phyloP scores from a whole-genome alignment of 2,888 invertebrate species.

The Drosophila quasianomalipes region DNA sequence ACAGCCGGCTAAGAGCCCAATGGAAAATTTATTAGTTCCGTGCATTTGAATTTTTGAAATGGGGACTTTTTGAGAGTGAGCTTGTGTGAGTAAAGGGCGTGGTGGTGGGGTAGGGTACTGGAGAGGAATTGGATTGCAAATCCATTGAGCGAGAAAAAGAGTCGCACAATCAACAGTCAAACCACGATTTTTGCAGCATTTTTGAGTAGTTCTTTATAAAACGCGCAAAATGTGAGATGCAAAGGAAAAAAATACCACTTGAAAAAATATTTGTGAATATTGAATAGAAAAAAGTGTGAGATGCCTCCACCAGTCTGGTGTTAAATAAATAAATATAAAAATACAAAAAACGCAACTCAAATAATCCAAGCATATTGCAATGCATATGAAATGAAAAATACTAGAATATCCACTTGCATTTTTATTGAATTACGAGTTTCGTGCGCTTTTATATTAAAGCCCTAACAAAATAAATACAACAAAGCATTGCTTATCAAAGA shows the following conservation, averaged over 20 bases:
- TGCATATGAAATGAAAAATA: not conserved
- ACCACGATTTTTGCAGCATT: not conserved
- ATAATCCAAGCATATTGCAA: not conserved
- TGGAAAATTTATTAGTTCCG: slow-evolving; percentile 55
- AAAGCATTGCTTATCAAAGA: not conserved
- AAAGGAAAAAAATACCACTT: not conserved
- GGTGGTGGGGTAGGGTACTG: not conserved
- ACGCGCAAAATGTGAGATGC: not conserved
- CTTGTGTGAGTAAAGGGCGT: not conserved
- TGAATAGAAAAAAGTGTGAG: not conserved
- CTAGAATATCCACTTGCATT: not conserved
- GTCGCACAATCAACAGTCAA: slow-evolving; percentile 27
- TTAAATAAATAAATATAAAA: not conserved
- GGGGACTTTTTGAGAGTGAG: not conserved
- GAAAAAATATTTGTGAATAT: not conserved
- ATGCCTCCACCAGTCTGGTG: not conserved
- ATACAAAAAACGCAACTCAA: not conserved
- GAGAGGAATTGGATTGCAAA: slow-evolving; percentile 25
- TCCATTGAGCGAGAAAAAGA: slow-evolving; percentile 2
- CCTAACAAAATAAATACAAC: not conserved
- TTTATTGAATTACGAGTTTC: slow-evolving; percentile 8
- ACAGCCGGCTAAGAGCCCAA: slow-evolving; percentile 39
- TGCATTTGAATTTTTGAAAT: slow-evolving; percentile 29
- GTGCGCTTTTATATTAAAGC: not conserved
- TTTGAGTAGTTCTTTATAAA: not conserved